A percentile compares a stretch with the other conserved stretches of the same genome.
phyloP scores from a whole-genome alignment of 2,888 invertebrate species.

The Trissonchulus latispiculum region DNA sequence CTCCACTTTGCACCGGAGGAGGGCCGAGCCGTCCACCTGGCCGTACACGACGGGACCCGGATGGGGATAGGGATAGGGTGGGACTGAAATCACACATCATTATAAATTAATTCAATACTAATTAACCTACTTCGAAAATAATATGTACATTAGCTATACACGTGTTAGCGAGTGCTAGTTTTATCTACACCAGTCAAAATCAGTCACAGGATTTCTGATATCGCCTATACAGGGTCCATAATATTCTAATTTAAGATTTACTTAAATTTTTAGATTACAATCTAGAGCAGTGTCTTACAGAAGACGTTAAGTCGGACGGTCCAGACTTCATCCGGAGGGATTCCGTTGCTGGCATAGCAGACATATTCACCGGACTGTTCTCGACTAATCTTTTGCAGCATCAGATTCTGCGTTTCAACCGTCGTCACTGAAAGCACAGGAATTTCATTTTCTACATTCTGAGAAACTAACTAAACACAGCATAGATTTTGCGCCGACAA shows the following conservation, averaged over 20 bases:
- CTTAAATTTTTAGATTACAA: too few species aligned
- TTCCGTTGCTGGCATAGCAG: conserved; percentile 41
- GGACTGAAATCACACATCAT: conserved; percentile 21
- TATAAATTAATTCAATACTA: too few species aligned
- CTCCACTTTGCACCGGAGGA: conserved; percentile 36
- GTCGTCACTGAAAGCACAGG: conserved; percentile 34
- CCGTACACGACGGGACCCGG: not conserved
- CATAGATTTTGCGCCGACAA: not conserved
- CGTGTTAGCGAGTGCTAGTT: too few species aligned
- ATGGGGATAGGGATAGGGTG: not conserved
- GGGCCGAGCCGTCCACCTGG: conserved; percentile 23
- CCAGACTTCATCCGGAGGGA: conserved; percentile 41
- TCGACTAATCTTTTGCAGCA: conserved; percentile 35
- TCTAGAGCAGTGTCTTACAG: conserved; percentile 36
- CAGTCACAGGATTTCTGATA: too few species aligned
- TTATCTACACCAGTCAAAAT: too few species aligned
- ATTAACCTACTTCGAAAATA: too few species aligned
- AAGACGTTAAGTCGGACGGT: conserved; percentile 40
- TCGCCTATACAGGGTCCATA: too few species aligned
- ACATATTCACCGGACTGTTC: conserved; percentile 42
- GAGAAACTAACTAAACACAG: not conserved
- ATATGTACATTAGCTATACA: too few species aligned
- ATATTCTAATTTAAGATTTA: too few species aligned
- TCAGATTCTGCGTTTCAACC: conserved; percentile 30
- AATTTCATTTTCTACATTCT: not conserved